Evolutionary conservation across 2,888 invertebrate genomes (phyloP), one percentile per base, ranked within the genome.

Genomic region (Cataglyphis rosenhaueri): DNA sequence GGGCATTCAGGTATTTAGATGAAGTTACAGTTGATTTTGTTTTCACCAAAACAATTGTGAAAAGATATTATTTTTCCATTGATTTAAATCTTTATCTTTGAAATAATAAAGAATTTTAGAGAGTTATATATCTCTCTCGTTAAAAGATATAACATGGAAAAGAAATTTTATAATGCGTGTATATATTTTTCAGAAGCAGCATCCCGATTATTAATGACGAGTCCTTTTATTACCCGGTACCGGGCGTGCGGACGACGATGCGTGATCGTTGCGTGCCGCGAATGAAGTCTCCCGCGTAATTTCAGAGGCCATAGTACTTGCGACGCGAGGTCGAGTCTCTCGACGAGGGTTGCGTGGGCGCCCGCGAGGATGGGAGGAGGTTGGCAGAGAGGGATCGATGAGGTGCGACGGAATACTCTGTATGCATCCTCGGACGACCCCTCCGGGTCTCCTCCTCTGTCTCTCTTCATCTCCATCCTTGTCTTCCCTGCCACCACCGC

Each of bases 241-340:
- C 55, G 52, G 4, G 38, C n/a, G 82, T 79, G 68, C 71, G 78
- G 71, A 83, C 84, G 82, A 38, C 48, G 78, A 91, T 86, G 87
- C 91, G 90, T 91, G 91, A 90, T 90, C 52, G 25, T 55, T 87
- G 87, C 88, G 87, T 86, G 87, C 73, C 73, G 82, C 87, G 87
- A 91, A 92, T 92, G 92, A 92, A 93, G 89, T 93, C 91, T 92
- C 91, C 90, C 86, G 73, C 87, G 88, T 87, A 87, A 86, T 85
- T 85, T 74, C 87, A 87, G 84, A 83, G 85, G 75, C 81, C 81
- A 86, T 83, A 85, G 85, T 85, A 84, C 83, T 81, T 81, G 82
- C 70, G 74, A 64, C 76, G 68, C 79, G 86, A 71, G 81, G 64
- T 71, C 61, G 59, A 57, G 78, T 57, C 57, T 57, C 57, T 68